Percentiles rank a stretch among this genome's conserved stretches.
phyloP scores from a whole-genome alignment of 2,797 vertebrate genomes.

The Echiichthys vipera region DNA sequence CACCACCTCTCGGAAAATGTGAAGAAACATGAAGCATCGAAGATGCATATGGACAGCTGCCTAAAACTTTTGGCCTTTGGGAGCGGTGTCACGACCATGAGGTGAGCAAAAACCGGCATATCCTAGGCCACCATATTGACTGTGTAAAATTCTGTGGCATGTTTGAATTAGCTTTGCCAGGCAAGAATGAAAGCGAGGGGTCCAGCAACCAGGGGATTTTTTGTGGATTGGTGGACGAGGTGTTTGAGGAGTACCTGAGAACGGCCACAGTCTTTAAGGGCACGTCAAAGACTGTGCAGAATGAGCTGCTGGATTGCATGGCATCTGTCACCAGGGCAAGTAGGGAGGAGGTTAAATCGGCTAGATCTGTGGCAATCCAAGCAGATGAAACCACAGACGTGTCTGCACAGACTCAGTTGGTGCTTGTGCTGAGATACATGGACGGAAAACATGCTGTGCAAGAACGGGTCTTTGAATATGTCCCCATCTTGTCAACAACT shows the following conservation, averaged over 20 bases:
- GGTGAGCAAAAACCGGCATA: neutral
- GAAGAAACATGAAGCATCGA: too few species aligned
- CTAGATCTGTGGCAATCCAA: neutral
- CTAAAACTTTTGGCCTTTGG: too few species aligned
- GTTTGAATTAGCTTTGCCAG: constrained; percentile 19
- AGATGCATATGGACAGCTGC: too few species aligned
- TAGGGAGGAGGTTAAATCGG: constrained; percentile 14
- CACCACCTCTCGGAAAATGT: too few species aligned
- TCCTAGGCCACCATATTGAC: neutral
- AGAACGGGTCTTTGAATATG: constrained; percentile 33
- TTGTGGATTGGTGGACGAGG: neutral
- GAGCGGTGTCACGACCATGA: neutral
- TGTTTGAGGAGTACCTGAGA: constrained; percentile 6
- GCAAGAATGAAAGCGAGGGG: constrained; percentile 22
- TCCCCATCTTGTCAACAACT: constrained; percentile 4
- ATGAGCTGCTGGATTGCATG: constrained; percentile 28
- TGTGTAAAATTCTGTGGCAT: neutral
- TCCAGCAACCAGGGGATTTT: neutral
- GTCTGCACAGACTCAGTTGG: too few species aligned
- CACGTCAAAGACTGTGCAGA: constrained; percentile 2
- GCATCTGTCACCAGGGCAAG: constrained; percentile 13
- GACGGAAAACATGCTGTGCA: constrained; percentile 5
- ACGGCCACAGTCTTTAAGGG: constrained; percentile 17
- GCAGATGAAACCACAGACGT: too few species aligned
- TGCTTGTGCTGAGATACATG: constrained; percentile 32